Evolutionary conservation across 2,113 vertebrate genomes (phyloP), one percentile per base, ranked within the genome.

Genomic region (Cyprinodon tularosa): DNA sequence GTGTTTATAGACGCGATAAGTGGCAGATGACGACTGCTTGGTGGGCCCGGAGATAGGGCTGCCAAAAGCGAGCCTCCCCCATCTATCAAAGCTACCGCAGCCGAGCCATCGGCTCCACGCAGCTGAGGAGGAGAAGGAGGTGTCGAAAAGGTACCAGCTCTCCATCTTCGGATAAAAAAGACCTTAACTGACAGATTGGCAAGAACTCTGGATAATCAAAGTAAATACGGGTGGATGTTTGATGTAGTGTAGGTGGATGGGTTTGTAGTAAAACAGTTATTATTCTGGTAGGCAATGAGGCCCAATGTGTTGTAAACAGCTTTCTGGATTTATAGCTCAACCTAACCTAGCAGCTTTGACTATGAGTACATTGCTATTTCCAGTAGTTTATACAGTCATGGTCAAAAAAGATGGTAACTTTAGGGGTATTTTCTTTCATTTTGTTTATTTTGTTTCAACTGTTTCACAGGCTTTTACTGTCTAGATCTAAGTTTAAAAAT

Each of bases 11-110:
- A 64, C 63, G 62, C 69, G 81, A 84, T 84, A 84, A 88, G 84
- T 84, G 84, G 77, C 82, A 84, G 82, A 83, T 83, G 84, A 80
- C 59, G 74, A 85, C 85, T 65, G 62, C 71, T 83, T 76, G 71
- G 81, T 71, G 29, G 59, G 74, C 59, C 64, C 4, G 4, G 22
- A 76, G 88, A 88, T 86, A 81, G 81, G 68, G 53, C 71, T 80
- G 85, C 81, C 81, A 76, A 72, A 82, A 73, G 59, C 8, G 57
- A 59, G 64, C 77, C 40, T 48, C 66, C 69, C 59, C 62, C 70
- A 84, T 83, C 73, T 68, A 85, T 82, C 78, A 88, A 82, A 77
- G 68, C 77, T 71, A 73, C 77, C 66, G 22, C 63, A 62, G 66
- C 60, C 11, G 70, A 82, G 80, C 62, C 62, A 44, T 7, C 6